Conservation (phyloP, 2,113 vertebrate genomes). For the Corythoichthys intestinalis region DNA sequence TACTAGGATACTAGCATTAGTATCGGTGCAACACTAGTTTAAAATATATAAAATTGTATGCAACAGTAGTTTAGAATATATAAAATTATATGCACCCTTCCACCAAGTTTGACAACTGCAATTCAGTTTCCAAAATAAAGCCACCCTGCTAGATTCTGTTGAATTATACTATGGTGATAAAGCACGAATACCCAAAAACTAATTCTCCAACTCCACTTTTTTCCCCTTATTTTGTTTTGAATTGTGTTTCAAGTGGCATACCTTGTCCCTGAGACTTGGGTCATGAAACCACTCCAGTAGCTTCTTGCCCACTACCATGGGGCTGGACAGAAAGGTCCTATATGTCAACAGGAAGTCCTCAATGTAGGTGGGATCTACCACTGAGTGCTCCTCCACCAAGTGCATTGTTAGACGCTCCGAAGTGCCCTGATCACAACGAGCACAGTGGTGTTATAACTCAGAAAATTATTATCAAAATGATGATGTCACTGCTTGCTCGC, state of each 20-base stretch:
- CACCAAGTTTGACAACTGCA: too few relatives aligned
- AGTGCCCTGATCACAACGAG: slow-evolving; percentile 78
- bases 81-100: too few relatives aligned
- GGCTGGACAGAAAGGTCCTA: slow-evolving; percentile 96
- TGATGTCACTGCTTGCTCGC: background rate
- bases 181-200: too few relatives aligned
- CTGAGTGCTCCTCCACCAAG: slow-evolving; percentile 96
- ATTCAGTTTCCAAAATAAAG: too few relatives aligned
- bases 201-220: too few relatives aligned
- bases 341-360: slow-evolving; percentile 98
- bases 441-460: background rate
- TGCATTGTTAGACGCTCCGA: slow-evolving; percentile 96
- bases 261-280: slow-evolving; percentile 99
- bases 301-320: slow-evolving; percentile 97
- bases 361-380: slow-evolving; percentile 97
- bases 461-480: background rate
- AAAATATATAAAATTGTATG: too few relatives aligned
- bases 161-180: too few relatives aligned
- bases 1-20: too few relatives aligned
- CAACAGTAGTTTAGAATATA: too few relatives aligned
- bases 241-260: slow-evolving; percentile 38
- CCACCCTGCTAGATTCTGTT: too few relatives aligned
- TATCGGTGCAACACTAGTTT: too few relatives aligned
- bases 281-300: slow-evolving; percentile 99
- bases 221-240: too few relatives aligned